phyloP scores from a whole-genome alignment of 2,113 vertebrate species.

The Romanogobio albipinnatus region DNA sequence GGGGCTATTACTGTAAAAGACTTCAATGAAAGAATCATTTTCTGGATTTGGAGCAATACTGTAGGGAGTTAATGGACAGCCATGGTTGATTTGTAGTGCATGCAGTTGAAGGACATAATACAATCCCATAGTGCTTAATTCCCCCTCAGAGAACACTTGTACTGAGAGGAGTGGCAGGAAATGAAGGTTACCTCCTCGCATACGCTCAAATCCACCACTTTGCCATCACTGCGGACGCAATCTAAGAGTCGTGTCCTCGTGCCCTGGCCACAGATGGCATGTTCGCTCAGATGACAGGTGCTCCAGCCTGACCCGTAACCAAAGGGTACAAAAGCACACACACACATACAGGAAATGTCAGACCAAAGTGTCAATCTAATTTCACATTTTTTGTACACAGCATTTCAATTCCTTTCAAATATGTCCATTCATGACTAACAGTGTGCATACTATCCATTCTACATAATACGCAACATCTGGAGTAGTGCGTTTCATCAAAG shows the following conservation, averaged over 20 bases:
- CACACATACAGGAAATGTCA: conserved; percentile 47
- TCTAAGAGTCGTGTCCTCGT: conserved; percentile 81
- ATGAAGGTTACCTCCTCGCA: conserved; percentile 82
- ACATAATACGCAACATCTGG: background rate
- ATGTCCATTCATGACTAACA: background rate
- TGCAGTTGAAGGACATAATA: conserved; percentile 41
- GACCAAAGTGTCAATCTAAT: background rate
- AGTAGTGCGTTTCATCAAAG: background rate
- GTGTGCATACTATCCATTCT: background rate
- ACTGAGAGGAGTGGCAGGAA: background rate
- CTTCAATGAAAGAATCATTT: conserved; percentile 43
- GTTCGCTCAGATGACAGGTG: conserved; percentile 87
- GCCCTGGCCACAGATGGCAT: conserved; percentile 85
- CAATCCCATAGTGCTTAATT: conserved; percentile 37
- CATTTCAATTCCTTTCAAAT: conserved; percentile 1
- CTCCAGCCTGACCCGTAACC: conserved; percentile 85
- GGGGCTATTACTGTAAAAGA: conserved; percentile 30
- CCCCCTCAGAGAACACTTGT: conserved; percentile 35
- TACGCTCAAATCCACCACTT: conserved; percentile 70
- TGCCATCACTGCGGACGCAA: conserved; percentile 88
- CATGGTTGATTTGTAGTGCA: conserved; percentile 43
- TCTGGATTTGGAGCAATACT: conserved; percentile 43
- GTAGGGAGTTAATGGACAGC: conserved; percentile 48
- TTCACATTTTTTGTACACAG: conserved; percentile 6
- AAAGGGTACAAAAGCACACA: conserved; percentile 48